Evolutionary conservation across 2,113 vertebrate genomes (phyloP).

Genomic region (Eurypyga helias): DNA sequence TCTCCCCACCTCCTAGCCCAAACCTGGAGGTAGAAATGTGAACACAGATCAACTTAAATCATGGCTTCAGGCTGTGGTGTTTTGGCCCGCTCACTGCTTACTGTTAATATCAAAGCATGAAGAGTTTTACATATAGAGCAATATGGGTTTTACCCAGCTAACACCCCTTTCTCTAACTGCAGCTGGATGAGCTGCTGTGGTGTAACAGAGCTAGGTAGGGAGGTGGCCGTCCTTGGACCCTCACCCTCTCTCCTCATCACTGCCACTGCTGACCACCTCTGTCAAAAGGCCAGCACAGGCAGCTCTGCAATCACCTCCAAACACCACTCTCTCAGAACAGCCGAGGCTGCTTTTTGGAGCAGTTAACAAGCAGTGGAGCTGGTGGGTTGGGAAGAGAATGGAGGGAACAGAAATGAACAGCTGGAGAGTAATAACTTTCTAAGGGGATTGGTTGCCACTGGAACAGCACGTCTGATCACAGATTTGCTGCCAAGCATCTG

Average conservation of each 20-base stretch:
- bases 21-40: not conserved
- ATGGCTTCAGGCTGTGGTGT: not conserved
- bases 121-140: conserved; percentile 3
- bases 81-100: conserved; percentile 8
- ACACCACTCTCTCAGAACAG: not conserved
- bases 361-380: not conserved
- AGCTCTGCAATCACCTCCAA: not conserved
- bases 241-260: not conserved
- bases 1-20: not conserved
- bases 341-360: not conserved
- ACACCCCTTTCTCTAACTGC: not conserved
- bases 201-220: not conserved
- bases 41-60: conserved; percentile 52
- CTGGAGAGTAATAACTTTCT: conserved; percentile 43
- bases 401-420: conserved; percentile 10
- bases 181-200: not conserved
- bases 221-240: not conserved
- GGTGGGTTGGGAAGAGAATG: not conserved
- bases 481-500: conserved; percentile 48
- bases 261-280: not conserved
- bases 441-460: not conserved
- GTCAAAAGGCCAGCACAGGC: accelerated
- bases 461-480: conserved; percentile 12
- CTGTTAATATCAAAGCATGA: conserved; percentile 49
- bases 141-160: not conserved